phyloP scores from a whole-genome alignment of 2,888 invertebrate genomes.

The Chelonus formosanus region DNA sequence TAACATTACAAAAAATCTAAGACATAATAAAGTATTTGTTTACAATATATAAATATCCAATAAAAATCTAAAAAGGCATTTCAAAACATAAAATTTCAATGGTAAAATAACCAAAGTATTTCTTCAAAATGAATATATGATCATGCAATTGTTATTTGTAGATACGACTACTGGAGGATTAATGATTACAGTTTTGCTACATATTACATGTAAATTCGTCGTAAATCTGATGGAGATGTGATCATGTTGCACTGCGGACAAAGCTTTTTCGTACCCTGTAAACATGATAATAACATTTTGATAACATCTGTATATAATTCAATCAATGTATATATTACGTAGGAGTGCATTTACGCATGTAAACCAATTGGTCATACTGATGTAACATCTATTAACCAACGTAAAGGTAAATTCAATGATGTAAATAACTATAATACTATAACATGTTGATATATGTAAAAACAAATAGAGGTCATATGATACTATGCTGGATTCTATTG shows the following conservation, averaged over 20 bases:
- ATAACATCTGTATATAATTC: neutral
- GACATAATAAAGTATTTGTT: no score
- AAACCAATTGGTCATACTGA: no score
- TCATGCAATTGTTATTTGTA: neutral
- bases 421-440: conserved; percentile 16
- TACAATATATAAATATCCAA: no score
- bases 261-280: conserved; percentile 85
- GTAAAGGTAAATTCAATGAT: no score
- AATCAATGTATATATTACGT: no score
- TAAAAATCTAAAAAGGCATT: no score
- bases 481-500: neutral
- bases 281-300: conserved; percentile 36
- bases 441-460: neutral
- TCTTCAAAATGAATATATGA: no score
- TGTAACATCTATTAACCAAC: no score
- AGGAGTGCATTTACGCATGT: no score
- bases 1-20: no score
- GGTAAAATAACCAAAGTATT: no score
- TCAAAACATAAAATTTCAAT: no score
- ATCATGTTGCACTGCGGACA: conserved; percentile 96
- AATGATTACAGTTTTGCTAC: conserved; percentile 13
- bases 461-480: neutral
- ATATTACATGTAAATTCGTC: conserved; percentile 86
- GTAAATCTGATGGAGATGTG: conserved; percentile 85
- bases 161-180: neutral